Base-by-base conservation (phyloP, 2,888 invertebrate genomes). In the Acanthosoma haemorrhoidale region DNA sequence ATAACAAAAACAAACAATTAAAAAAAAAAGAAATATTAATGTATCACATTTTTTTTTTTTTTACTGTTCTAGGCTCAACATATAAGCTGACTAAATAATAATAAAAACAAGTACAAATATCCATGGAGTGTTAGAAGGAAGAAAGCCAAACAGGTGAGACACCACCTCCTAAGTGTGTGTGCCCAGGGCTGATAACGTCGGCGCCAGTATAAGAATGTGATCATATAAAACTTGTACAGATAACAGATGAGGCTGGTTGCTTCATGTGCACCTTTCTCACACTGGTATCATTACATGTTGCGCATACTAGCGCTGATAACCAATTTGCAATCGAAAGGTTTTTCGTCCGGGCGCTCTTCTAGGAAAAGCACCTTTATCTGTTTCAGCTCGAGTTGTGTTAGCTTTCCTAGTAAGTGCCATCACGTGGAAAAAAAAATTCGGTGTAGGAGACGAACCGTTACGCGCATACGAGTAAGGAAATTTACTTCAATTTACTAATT, bases 171-270 rank as follows among this genome's bases (percentile, higher is more conserved):
- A n/a, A n/a, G n/a, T n/a, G n/a, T n/a, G n/a, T n/a, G n/a, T 25
- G 51, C 51, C 51, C 18, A 2, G 5, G 5, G 13, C 51, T 51
- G 61, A 61, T 61, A 61, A 36, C 36, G 13, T 32, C 21, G 61
- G 61, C 61, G 61, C 61, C 61, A 61, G 36, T 32, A 18, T 61
- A 61, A 61, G 34, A 61, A 61, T 61, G 34, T 36, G 61, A 61
- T 61, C 32, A 34, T 34, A 61, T 36, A 61, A 61, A 36, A 18
- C 34, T 61, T 61, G 34, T 34, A 36, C 2, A 21, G 61, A 61
- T 61, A 61, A 61, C n/a, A 41, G 16, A 41, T 41, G 61, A 13
- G 13, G 51, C 13, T 25, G 51, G 13, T 6, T 51, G 51, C 51
- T 51, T 51, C 21, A 25, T 51, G 51, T 51, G 51, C 51, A 51